These are phyloP conservation scores for Diplosoma virens DNA, from an alignment of 23 tunicate genomes.

Conservation along the genomic window DNA sequence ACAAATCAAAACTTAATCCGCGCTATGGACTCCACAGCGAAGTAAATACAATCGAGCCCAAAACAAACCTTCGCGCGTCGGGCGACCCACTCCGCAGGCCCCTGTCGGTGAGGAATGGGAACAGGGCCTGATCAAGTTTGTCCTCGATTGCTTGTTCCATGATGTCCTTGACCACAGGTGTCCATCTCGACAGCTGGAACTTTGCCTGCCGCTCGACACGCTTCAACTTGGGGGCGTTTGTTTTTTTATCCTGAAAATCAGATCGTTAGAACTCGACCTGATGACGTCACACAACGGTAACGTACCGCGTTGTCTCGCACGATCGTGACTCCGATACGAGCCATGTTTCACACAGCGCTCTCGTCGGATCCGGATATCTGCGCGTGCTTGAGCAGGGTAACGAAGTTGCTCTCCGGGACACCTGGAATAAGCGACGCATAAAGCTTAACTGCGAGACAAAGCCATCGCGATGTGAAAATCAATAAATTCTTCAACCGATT, in stretches of 20 bases:
- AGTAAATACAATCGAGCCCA: too few species aligned
- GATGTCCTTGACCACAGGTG: conserved; percentile 83
- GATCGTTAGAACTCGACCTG: too few species aligned
- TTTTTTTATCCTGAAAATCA: neutral
- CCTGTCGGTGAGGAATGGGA: conserved; percentile 79
- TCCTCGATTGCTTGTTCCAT: conserved; percentile 98
- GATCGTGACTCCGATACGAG: conserved; percentile 59
- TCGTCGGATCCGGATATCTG: conserved; percentile 50
- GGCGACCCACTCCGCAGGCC: conserved; percentile 43
- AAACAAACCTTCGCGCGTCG: conserved; percentile 72
- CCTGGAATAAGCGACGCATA: conserved; percentile 37
- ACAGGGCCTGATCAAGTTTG: conserved; percentile 82
- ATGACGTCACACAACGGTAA: too few species aligned
- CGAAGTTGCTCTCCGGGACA: conserved; percentile 75
- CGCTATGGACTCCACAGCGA: too few species aligned
- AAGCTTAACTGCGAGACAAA: too few species aligned
- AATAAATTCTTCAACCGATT: too few species aligned
- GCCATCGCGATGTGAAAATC: too few species aligned
- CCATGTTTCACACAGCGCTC: conserved; percentile 71
- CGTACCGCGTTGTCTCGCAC: conserved; percentile 43
- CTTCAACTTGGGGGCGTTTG: conserved; percentile 51
- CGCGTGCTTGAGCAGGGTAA: conserved; percentile 79
- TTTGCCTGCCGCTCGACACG: conserved; percentile 81
- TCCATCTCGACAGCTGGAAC: conserved; percentile 94
- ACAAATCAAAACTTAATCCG: too few species aligned